Conservation (phyloP, 2,797 vertebrate species). For the Macropus fuliginosus region DNA sequence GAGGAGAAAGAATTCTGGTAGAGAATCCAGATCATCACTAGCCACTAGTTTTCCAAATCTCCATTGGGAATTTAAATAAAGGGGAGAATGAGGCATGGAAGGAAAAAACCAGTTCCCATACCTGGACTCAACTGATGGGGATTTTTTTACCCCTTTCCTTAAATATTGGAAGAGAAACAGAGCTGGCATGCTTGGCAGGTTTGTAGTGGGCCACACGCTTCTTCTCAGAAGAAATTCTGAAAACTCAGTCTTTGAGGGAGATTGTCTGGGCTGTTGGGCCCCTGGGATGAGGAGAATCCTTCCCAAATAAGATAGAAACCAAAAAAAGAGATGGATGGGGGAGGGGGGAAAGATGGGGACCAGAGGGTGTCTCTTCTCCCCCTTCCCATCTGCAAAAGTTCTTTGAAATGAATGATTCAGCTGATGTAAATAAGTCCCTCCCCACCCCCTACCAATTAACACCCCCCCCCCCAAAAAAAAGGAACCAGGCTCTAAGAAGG, state of each 20-base stretch:
- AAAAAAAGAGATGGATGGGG: neutral
- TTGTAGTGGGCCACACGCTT: neutral
- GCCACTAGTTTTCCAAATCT: slow-evolving; percentile 46
- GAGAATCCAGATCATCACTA: slow-evolving; percentile 38
- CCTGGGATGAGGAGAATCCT: fast-evolving
- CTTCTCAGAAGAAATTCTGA: neutral
- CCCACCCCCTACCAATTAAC: neutral
- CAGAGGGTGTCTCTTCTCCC: neutral
- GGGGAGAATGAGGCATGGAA: slow-evolving; percentile 54
- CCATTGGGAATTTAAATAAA: slow-evolving; percentile 47
- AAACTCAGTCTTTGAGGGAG: neutral
- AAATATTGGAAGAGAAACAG: neutral
- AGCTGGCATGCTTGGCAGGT: neutral
- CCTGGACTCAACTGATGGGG: neutral
- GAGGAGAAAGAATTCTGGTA: slow-evolving; percentile 81
- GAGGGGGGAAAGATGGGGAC: neutral
- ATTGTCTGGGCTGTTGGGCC: neutral
- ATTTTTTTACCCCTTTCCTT: neutral
- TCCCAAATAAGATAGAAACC: neutral
- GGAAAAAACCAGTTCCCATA: slow-evolving; percentile 20
- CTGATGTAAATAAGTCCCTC: neutral
- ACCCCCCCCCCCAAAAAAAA: neutral
- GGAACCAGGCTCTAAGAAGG: neutral
- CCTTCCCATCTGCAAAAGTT: slow-evolving; percentile 15
- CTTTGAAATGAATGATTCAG: slow-evolving; percentile 60